Conservation (phyloP, 1,140 invertebrate genomes). For the Oscheius sp. region DNA sequence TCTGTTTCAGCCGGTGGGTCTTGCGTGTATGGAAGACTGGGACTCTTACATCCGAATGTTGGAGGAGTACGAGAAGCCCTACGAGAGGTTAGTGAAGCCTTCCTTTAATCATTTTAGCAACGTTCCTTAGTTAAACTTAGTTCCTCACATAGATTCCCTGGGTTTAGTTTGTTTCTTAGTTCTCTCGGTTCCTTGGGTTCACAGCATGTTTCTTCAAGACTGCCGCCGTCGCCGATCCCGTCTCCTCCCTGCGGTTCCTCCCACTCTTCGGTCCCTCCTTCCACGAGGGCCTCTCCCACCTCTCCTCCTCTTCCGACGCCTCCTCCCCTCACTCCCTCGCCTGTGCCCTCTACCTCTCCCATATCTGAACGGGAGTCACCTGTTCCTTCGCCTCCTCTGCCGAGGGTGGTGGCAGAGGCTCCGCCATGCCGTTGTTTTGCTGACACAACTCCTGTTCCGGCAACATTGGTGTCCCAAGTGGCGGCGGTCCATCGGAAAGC, state of each 20-base stretch:
- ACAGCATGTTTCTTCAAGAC: background rate
- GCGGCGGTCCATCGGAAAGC: background rate
- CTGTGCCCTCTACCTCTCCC: background rate
- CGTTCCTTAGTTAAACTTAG: constrained; percentile 1
- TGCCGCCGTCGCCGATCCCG: background rate
- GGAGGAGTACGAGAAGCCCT: constrained; percentile 44
- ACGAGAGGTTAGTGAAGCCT: constrained; percentile 23
- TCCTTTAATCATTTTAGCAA: background rate
- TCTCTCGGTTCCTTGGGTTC: background rate
- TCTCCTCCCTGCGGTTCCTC: background rate
- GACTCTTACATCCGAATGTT: constrained; percentile 54
- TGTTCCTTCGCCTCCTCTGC: background rate
- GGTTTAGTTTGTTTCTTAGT: background rate
- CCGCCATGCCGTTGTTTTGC: background rate
- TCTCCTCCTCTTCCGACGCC: background rate
- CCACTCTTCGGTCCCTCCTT: background rate
- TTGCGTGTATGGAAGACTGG: constrained; percentile 56
- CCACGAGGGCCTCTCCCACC: background rate
- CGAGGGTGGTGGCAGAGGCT: background rate
- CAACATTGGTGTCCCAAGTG: background rate
- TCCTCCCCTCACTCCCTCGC: background rate
- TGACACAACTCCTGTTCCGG: background rate
- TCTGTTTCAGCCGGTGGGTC: constrained; percentile 49
- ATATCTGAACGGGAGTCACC: background rate
- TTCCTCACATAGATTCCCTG: background rate